A percentile compares a stretch with the other conserved stretches of the same genome.
phyloP scores from a whole-genome alignment of 1,140 invertebrate species.

The Bombus consobrinus region DNA sequence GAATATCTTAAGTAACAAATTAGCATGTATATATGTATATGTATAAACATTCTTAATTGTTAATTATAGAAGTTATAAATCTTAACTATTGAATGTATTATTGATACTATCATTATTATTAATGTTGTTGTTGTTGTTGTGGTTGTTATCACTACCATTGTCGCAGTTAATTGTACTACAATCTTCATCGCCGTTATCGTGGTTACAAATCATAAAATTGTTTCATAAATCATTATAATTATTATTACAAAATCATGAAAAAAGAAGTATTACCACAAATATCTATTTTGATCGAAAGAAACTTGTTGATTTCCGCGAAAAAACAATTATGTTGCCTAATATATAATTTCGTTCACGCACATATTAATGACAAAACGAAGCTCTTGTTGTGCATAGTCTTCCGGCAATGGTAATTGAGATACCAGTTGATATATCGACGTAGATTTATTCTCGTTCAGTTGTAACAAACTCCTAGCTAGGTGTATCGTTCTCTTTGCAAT shows the following conservation, averaged over 20 bases:
- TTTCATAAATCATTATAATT: neutral
- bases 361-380: constrained; percentile 81
- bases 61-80: constrained; percentile 1
- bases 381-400: constrained; percentile 87
- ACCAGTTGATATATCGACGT: constrained; percentile 82
- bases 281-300: neutral
- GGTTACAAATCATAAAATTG: neutral
- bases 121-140: neutral
- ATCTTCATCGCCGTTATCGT: neutral
- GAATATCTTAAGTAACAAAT: constrained; percentile 22
- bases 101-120: neutral
- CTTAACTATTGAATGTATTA: neutral
- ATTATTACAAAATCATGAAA: neutral
- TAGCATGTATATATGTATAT: neutral
- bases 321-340: constrained; percentile 12
- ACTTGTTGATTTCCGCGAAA: neutral
- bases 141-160: neutral
- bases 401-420: constrained; percentile 85
- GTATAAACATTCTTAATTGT: neutral
- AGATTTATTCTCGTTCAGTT: constrained; percentile 74
- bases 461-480: constrained; percentile 83
- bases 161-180: neutral
- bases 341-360: constrained; percentile 72
- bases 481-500: constrained; percentile 86
- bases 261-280: neutral